These are phyloP conservation scores for Boleophthalmus pectinirostris DNA, from an alignment of 2,113 vertebrate species.

Conservation along the genomic window DNA sequence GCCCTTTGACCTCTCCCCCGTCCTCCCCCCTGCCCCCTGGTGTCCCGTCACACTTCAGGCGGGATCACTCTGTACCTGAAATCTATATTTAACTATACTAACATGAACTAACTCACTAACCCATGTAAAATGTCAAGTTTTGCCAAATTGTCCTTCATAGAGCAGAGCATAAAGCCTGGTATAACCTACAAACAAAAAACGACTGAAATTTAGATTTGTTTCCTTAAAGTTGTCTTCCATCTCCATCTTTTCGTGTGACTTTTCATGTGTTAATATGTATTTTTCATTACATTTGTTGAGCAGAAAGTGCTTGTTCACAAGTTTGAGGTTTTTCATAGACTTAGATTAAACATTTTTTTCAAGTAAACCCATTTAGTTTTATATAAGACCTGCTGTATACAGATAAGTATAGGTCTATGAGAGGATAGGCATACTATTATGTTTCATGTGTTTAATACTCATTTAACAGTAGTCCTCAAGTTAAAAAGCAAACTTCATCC, in stretches of 20 bases:
- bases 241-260: constrained; percentile 39
- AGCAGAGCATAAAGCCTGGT: constrained; percentile 3
- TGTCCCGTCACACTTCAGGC: constrained; percentile 57
- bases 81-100: constrained; percentile 60
- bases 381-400: no score
- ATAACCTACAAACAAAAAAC: constrained; percentile 6
- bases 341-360: no score
- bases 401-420: no score
- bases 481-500: no score
- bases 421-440: no score
- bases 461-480: no score
- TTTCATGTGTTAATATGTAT: constrained; percentile 22
- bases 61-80: constrained; percentile 63
- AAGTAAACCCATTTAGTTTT: no score
- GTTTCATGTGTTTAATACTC: no score
- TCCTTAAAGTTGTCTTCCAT: constrained; percentile 27
- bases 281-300: constrained; percentile 4
- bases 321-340: not conserved
- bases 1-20: not conserved
- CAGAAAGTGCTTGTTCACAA: constrained; percentile 28
- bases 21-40: constrained; percentile 53
- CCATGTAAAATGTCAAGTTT: constrained; percentile 11
- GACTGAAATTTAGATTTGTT: constrained; percentile 7
- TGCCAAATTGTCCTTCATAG: not conserved
- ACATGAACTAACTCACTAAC: constrained; percentile 9